Base-by-base conservation (phyloP, 1,140 invertebrate genomes). In the Lerema accius region DNA sequence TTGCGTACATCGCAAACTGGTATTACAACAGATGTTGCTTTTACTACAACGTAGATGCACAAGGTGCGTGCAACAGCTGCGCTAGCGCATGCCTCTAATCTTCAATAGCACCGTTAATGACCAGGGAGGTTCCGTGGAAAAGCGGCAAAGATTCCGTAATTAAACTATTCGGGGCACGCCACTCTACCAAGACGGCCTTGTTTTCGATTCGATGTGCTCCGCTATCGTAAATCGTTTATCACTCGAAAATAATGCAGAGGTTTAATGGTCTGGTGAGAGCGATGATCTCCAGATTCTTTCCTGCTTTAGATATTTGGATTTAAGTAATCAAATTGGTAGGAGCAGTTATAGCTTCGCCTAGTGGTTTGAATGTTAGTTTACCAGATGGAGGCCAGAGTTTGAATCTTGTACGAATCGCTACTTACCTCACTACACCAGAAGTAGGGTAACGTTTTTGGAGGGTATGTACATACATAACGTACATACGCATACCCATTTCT, bases 151-250 rank as follows among this genome's bases (percentile, higher is more conserved):
- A 71, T 79, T 79, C 76, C 72, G 70, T 81, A 84, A 83, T 86
- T 86, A 84, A 83, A 75, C 76, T 76, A 82, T 78, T 73, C 80
- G 65, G 67, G 78, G 65, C 78, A 80, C 76, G 73, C 71, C 80
- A 78, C 55, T 76, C 65, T 77, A 64, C 68, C 75, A 82, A 69
- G 63, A 73, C 78, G 81, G 76, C 81, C 81, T 84, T 83, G 83
- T 86, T 89, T 89, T 59, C 73, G 72, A 87, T 89, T 84, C 74
- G 81, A 71, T 56, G 71, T 76, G 79, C 73, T 80, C 67, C 53
- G 68, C 67, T 76, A 82, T 78, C 73, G 76, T 87, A 82, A 86
- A 89, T 87, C 78, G 82, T 82, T 89, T 84, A 84, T 80, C 69
- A 81, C 70, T 69, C 14, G 60, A 58, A 73, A 67, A 79, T 75